phyloP scores from a whole-genome alignment of 92 coral and sea anemone species.

The Virgularia gustaviana region DNA sequence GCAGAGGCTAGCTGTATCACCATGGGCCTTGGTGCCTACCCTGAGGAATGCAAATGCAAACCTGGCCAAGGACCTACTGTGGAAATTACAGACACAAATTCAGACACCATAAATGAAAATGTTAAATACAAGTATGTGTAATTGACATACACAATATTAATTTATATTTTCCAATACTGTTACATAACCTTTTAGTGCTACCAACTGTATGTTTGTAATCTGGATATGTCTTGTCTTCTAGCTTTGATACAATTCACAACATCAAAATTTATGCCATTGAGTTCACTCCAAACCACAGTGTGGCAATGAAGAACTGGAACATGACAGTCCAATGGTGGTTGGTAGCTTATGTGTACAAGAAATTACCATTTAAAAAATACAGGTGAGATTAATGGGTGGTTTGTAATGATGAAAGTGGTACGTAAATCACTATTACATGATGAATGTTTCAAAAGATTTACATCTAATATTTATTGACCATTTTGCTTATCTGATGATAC shows the following conservation, averaged over 20 bases:
- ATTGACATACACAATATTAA: no score
- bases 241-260: constrained; percentile 84
- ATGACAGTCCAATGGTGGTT: constrained; percentile 98
- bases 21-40: constrained; percentile 86
- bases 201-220: no score
- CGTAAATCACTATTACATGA: no score
- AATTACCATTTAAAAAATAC: constrained; percentile 66
- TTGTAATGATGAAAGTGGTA: no score
- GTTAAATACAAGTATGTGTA: constrained; percentile 18
- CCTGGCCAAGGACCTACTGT: constrained; percentile 89
- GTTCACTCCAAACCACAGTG: constrained; percentile 73
- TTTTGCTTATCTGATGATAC: no score
- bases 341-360: constrained; percentile 68
- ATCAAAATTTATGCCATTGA: constrained; percentile 74
- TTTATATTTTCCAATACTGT: no score
- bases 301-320: constrained; percentile 89
- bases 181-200: neutral
- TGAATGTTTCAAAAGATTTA: no score
- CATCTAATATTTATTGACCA: no score
- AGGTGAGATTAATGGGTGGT: constrained; percentile 20
- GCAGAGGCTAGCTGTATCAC: constrained; percentile 87
- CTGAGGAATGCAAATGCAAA: constrained; percentile 70
- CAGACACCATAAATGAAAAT: constrained; percentile 32
- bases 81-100: constrained; percentile 45
- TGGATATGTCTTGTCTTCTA: constrained; percentile 7